phyloP scores from a whole-genome alignment of 2,888 invertebrate genomes.

The Tinea semifulvella region DNA sequence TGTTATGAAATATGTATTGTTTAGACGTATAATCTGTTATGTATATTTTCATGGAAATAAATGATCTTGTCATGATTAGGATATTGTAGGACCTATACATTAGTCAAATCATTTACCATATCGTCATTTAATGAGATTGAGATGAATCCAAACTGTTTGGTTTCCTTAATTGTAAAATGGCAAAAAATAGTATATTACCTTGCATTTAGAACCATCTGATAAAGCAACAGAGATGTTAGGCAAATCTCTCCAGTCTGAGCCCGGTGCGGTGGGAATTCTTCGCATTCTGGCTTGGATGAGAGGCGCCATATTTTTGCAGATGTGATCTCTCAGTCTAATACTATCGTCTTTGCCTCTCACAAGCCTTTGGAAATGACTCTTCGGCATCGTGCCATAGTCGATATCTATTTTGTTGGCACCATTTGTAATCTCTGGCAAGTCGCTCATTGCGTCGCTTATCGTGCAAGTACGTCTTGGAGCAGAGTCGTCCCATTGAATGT shows the following conservation, averaged over 20 bases:
- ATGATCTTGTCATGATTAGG: too few relatives aligned
- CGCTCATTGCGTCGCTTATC: slow-evolving; percentile 84
- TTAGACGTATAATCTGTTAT: too few relatives aligned
- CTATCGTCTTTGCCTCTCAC: slow-evolving; percentile 69
- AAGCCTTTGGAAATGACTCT: slow-evolving; percentile 79
- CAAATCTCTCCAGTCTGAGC: slow-evolving; percentile 87
- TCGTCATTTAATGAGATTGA: too few relatives aligned
- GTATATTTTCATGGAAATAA: too few relatives aligned
- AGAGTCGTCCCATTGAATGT: slow-evolving; percentile 70
- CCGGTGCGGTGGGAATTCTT: slow-evolving; percentile 76
- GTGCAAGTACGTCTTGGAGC: slow-evolving; percentile 82
- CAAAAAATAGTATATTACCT: slow-evolving; percentile 36
- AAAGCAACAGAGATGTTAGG: slow-evolving; percentile 79
- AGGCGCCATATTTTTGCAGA: slow-evolving; percentile 86
- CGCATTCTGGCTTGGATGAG: slow-evolving; percentile 80
- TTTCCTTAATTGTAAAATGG: not conserved
- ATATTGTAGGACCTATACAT: too few relatives aligned
- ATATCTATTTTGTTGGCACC: slow-evolving; percentile 76
- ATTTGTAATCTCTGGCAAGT: slow-evolving; percentile 78
- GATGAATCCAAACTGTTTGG: too few relatives aligned
- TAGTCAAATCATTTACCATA: too few relatives aligned
- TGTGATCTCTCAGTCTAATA: slow-evolving; percentile 73
- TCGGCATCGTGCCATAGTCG: slow-evolving; percentile 74
- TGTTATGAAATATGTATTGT: too few relatives aligned
- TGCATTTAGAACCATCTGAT: slow-evolving; percentile 73